A percentile compares a stretch with the other conserved stretches of the same genome.
phyloP scores from a whole-genome alignment of 2,888 invertebrate species.

The Drosophila cognata region DNA sequence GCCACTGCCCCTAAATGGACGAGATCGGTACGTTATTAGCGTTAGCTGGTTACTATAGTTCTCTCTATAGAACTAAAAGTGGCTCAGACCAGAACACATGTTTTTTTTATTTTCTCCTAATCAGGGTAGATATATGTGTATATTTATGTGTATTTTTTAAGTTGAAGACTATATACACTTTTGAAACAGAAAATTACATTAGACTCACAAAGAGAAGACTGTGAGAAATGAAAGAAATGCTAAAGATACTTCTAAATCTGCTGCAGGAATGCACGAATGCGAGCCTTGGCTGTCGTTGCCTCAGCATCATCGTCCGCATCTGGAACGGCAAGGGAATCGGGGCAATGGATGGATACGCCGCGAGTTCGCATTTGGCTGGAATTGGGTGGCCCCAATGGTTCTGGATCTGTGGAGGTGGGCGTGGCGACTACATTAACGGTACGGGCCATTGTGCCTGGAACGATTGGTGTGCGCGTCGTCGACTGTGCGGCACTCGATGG shows the following conservation, averaged over 20 bases:
- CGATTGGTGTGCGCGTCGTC: slow-evolving; percentile 90
- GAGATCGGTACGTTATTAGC: slow-evolving; percentile 52
- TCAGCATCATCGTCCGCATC: slow-evolving; percentile 37
- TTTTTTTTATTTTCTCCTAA: not conserved
- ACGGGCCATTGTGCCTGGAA: slow-evolving; percentile 86
- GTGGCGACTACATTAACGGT: slow-evolving; percentile 88
- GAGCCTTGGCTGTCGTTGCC: slow-evolving; percentile 54
- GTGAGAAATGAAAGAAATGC: not conserved
- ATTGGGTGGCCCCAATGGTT: slow-evolving; percentile 86
- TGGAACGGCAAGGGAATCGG: slow-evolving; percentile 24
- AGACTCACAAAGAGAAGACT: not conserved
- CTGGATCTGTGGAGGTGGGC: slow-evolving; percentile 89
- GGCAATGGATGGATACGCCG: slow-evolving; percentile 81
- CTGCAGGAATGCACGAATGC: slow-evolving; percentile 66
- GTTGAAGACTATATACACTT: no score
- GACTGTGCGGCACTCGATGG: slow-evolving; percentile 93
- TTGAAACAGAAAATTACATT: not conserved
- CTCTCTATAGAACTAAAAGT: not conserved
- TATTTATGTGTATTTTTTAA: no score
- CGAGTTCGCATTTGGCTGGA: slow-evolving; percentile 91
- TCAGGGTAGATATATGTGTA: no score
- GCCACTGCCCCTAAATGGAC: slow-evolving; percentile 62
- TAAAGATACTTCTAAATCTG: not conserved
- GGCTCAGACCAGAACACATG: not conserved
- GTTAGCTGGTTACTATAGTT: not conserved